Conservation (phyloP, 2,797 vertebrate genomes). For the Coranthus polyacanthus region DNA sequence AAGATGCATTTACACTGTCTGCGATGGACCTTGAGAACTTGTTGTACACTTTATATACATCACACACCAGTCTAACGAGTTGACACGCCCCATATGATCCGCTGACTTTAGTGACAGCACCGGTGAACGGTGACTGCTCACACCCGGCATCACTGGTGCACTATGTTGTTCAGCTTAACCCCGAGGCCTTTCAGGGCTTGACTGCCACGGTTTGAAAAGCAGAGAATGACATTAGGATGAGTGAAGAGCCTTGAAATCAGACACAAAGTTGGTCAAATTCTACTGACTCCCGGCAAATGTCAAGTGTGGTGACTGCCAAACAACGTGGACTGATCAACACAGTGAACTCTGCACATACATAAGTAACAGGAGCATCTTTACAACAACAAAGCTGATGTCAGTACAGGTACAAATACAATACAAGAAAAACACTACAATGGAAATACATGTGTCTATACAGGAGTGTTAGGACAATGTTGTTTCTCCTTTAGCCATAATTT, state of each 20-base stretch:
- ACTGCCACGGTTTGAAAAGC: conserved; percentile 2
- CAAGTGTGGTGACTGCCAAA: conserved; percentile 2
- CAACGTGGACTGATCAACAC: conserved; percentile 19
- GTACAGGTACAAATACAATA: conserved; percentile 6
- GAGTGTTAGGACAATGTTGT: too few species aligned
- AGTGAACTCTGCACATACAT: conserved; percentile 18
- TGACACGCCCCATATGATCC: conserved; percentile 12
- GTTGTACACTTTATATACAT: conserved; percentile 7
- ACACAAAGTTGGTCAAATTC: conserved; percentile 14
- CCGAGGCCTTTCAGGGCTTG: conserved; percentile 22
- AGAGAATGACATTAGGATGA: conserved; percentile 17
- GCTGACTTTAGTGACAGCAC: not conserved
- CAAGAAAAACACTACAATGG: too few species aligned
- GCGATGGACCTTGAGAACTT: not conserved
- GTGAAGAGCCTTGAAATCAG: conserved; percentile 10
- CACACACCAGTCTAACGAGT: conserved; percentile 7
- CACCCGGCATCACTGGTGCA: conserved; percentile 31
- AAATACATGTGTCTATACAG: too few species aligned
- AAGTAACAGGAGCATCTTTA: not conserved
- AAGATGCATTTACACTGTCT: not conserved
- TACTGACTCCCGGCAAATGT: conserved; percentile 17
- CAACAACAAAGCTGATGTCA: not conserved
- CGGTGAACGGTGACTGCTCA: conserved; percentile 5
- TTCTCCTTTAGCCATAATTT: too few species aligned
- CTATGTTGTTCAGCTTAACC: conserved; percentile 47